Base-by-base conservation (phyloP, 2,797 vertebrate genomes). In the Fundulus diaphanus region DNA sequence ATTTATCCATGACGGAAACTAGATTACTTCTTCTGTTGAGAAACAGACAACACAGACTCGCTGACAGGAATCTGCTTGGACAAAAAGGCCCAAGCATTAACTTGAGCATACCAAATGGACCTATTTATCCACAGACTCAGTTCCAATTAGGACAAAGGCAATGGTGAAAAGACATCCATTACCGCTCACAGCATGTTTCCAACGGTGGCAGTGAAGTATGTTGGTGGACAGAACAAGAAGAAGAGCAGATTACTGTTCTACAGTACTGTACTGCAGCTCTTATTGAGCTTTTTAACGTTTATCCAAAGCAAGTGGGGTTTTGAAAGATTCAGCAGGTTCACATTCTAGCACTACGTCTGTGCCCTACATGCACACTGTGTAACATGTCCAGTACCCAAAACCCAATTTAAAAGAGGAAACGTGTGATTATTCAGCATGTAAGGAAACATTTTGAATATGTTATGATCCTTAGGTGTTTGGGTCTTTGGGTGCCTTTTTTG, bases 101-200 rank as follows among this genome's bases (percentile, higher is more conserved):
- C 63, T 52, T 33, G 48, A 90, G 81, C 82, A 51, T 2, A 82
- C 81, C 85, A 87, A 89, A 91, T 76, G 79, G 84, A 79, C 73
- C 79, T 57, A 67, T 87, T 84, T 87, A 77, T 66, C 72, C 70
- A 73, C 77, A 56, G 61, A 83, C 82, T 84, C 74, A 6, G 70
- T 85, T 79, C 82, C 84, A 90, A 82, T 92, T 85, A 90, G 85
- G 79, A 56, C 57, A 48, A 69, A 86, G 61, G 74, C 9, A n/a
- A 35, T 0, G n/a, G 71, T 80, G 71, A 85, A 76, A 85, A 79
- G 59, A 76, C 77, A 78, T 79, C 85, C 80, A 87, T 90, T 84
- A 82, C 71, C 79, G 59, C 80, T 83, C 76, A 46, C 68, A 81
- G 78, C 72, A 48, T 72, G 73, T 87, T 89, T 82, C 79, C 77